Evolutionary conservation across 2,113 vertebrate genomes (phyloP), one percentile per base, ranked within the genome.

Genomic region (Heterotis niloticus): DNA sequence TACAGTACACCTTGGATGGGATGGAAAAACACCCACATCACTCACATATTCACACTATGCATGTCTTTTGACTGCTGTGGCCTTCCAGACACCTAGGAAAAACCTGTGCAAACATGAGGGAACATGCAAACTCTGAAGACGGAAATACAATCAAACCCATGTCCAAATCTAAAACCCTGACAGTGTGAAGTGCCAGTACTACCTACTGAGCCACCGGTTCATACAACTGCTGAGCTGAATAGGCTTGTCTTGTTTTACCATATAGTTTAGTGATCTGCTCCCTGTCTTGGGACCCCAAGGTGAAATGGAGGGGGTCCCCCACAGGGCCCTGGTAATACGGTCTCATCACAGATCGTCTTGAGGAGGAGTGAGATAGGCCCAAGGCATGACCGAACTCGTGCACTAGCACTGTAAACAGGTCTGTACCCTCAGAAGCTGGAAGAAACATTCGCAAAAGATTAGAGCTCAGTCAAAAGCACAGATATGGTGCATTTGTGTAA

Each of bases 381-480:
- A 94, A 86, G 10, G 91, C 88, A 12, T 94, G 93, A 10, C 93
- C 93, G 23, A 93, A 89, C 81, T 93, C 92, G 17, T 94, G 93
- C 28, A 93, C 84, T 17, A 92, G 81, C 66, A 94, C 92, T 0
- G 93, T 90, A 77, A 93, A 94, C 16, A 92, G 86, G 71, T 94
- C 92, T 0, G 88, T 93, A 0, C 93, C 92, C 28, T 88, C 87
- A n/a, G 88, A 87, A 11, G 83, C 92, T 92, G 77, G 18, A 20
- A 65, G 18, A 10, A 2, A 74, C 10, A 78, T 10, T 28, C 1
- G 64, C 13, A 78, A 52, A 62, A 24, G 14, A 17, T 54, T 7
- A 24, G 59, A 62, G 12, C 13, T 62, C 73, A 44, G 10, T 59
- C 20, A 64, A 11, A 76, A 34, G 52, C 9, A 59, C 10, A 59